phyloP scores from a whole-genome alignment of 2,888 invertebrate genomes.

The Crocallis elinguaria region DNA sequence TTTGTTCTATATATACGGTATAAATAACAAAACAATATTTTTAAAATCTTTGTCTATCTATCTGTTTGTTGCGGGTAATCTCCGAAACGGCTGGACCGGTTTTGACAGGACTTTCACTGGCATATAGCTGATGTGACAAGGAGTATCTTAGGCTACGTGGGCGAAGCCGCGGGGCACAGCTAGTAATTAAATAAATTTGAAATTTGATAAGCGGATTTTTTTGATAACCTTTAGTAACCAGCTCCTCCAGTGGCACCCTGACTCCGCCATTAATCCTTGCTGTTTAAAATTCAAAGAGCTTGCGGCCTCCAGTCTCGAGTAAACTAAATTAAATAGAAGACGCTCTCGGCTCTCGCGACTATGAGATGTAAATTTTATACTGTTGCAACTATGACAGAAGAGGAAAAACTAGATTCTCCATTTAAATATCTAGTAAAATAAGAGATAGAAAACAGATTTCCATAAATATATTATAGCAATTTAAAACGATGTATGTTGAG shows the following conservation, averaged over 20 bases:
- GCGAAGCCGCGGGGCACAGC: too few relatives aligned
- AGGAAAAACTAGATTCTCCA: slow-evolving; percentile 38
- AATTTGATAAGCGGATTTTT: background rate
- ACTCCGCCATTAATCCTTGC: slow-evolving; percentile 46
- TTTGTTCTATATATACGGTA: too few relatives aligned
- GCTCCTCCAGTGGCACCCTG: background rate
- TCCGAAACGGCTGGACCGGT: too few relatives aligned
- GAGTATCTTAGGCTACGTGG: too few relatives aligned
- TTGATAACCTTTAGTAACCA: background rate
- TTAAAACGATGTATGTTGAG: too few relatives aligned
- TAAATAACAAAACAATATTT: too few relatives aligned
- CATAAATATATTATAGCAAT: too few relatives aligned
- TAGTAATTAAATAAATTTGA: too few relatives aligned
- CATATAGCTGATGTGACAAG: too few relatives aligned
- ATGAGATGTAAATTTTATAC: slow-evolving; percentile 59
- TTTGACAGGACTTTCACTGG: too few relatives aligned
- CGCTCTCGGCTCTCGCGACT: slow-evolving; percentile 44
- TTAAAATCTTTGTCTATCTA: too few relatives aligned
- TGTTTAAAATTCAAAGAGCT: slow-evolving; percentile 63
- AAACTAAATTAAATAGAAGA: slow-evolving; percentile 60
- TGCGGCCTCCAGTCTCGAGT: slow-evolving; percentile 50
- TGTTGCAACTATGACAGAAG: slow-evolving; percentile 41
- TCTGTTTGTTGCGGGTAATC: too few relatives aligned
- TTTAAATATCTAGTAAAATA: slow-evolving; percentile 2
- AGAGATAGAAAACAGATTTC: background rate